Evolutionary conservation across 2,113 vertebrate species (phyloP).

Genomic region (Oncorhynchus gorbuscha): DNA sequence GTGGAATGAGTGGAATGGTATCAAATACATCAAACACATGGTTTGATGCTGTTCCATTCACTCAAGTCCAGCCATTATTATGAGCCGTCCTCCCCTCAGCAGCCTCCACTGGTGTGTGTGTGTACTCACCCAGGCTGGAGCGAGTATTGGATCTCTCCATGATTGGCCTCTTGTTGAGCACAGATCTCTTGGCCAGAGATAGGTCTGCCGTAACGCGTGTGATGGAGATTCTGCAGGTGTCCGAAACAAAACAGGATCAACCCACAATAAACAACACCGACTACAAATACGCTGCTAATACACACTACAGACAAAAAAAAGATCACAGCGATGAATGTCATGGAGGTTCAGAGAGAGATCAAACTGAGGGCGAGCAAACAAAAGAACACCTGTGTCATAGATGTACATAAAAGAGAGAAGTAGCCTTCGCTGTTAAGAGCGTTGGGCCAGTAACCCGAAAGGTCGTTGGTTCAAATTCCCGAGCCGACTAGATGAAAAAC

Average conservation of each 20-base stretch:
- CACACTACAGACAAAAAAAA: not conserved
- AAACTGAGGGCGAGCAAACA: not conserved
- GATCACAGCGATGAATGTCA: not conserved
- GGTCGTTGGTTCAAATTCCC: no score
- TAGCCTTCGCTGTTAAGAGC: no score
- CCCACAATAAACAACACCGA: not conserved
- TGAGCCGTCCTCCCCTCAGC: no score
- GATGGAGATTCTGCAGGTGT: constrained; percentile 85
- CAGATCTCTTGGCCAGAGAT: constrained; percentile 92
- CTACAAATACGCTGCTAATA: not conserved
- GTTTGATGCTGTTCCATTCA: no score
- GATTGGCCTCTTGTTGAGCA: constrained; percentile 95
- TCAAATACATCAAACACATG: no score
- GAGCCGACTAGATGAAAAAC: no score
- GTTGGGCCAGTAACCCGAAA: no score
- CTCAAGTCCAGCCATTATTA: no score
- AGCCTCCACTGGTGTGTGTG: not conserved
- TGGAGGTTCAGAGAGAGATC: not conserved
- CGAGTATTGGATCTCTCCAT: constrained; percentile 94
- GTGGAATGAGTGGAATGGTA: no score
- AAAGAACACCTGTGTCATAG: not conserved
- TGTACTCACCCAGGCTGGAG: constrained; percentile 87
- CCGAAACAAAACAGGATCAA: not conserved
- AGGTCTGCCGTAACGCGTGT: constrained; percentile 94
- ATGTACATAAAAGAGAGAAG: no score